Base-by-base conservation (phyloP, 92 coral and sea anemone species). In the Actinernus sp. region DNA sequence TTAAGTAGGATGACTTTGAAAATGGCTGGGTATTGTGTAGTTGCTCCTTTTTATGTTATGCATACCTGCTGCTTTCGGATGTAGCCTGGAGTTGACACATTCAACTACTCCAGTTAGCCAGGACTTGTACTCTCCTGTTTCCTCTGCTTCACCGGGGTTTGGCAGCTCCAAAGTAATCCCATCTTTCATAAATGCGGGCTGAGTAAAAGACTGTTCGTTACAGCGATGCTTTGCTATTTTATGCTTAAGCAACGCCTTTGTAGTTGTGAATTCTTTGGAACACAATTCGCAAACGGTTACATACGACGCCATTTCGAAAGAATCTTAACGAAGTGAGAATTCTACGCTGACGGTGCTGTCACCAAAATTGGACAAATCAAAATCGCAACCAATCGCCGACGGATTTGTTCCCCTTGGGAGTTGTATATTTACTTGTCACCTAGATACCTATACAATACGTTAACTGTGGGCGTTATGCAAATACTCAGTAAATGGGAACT, bases 31-130 rank as follows among this genome's bases (percentile, higher is more conserved):
- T 6, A 6, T 14, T 34, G 41, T 6, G 6, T 6, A 6, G 14
- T 6, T 34, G 41, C 8, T 6, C 41, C 6, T 14, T 34, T 34
- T 34, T 34, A 59, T 31, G 36, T 20, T 26, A 21, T 47, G 7
- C 55, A 19, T 56, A 70, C 78, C 67, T 16, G 67, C 49, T 4
- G 49, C 78, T 31, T 32, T 70, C 26, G 78, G 78, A 25, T 44
- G 63, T 0, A 70, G 31, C 14, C 33, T 26, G 1, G 78, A 70
- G 27, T 70, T 70, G 51, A 70, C 50, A 29, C 78, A 45, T 25
- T 70, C 78, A 26, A 48, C 55, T 0, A 57, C 24, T 7, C 78
- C 78, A 27, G 30, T 33, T 23, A 57, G 12, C 78, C 78, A 70
- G 13, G 28, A 11, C 44, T 57, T 30, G 29, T 25, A 68, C 4